A percentile compares a stretch with the other conserved stretches of the same genome.
Conservation (phyloP, 1,140 invertebrate species). For the Magallana gigas region DNA sequence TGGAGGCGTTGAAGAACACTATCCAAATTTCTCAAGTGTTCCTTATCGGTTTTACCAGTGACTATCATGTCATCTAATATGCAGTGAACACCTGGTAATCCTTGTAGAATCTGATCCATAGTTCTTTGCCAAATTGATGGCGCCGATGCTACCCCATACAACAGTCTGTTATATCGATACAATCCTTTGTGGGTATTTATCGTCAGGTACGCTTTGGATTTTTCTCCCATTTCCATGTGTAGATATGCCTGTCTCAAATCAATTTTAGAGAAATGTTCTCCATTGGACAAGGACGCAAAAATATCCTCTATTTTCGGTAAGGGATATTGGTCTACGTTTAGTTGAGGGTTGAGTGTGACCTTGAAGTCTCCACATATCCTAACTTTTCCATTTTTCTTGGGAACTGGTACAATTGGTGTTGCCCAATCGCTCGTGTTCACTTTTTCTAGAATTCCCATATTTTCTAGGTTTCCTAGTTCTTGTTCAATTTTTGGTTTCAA, state of each 20-base stretch:
- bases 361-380: constrained; percentile 74
- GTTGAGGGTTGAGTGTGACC: constrained; percentile 60
- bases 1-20: constrained; percentile 52
- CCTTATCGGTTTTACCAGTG: constrained; percentile 38
- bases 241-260: constrained; percentile 61
- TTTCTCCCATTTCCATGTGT: constrained; percentile 54
- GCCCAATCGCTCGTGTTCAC: constrained; percentile 74
- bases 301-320: constrained; percentile 64
- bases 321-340: constrained; percentile 61
- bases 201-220: constrained; percentile 57
- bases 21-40: constrained; percentile 60
- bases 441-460: constrained; percentile 75
- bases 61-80: constrained; percentile 57
- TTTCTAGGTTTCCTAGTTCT: constrained; percentile 67
- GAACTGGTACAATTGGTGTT: constrained; percentile 61
- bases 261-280: constrained; percentile 62
- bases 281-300: constrained; percentile 57
- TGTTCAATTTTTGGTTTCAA: constrained; percentile 72
- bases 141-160: constrained; percentile 80
- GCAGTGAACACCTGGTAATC: constrained; percentile 61
- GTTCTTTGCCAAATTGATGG: constrained; percentile 80
- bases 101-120: constrained; percentile 77
- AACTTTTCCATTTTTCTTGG: constrained; percentile 59
- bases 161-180: constrained; percentile 79
- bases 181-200: constrained; percentile 79